Evolutionary conservation across 2,888 invertebrate species (phyloP), one percentile per base, ranked within the genome.

Genomic region (Heteromyza rotundicornis): DNA sequence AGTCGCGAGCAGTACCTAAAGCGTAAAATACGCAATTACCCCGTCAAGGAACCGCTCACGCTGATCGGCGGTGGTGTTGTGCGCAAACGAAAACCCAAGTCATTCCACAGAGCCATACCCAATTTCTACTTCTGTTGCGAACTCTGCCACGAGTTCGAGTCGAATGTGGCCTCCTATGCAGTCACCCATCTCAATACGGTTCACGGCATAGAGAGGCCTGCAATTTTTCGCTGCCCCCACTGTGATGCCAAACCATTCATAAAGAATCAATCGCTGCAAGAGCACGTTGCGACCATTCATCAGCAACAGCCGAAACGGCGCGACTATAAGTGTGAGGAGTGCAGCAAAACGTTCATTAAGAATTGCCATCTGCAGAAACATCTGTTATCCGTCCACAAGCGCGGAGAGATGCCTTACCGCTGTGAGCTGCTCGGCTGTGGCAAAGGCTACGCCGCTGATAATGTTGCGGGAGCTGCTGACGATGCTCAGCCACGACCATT

Each of bases 291-390:
- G 10, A 66, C 66, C 10, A 63, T 63, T 50, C 64, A 66, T 16
- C 51, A 64, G 23, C 63, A 64, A 22, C 64, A 64, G 8, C 64
- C 66, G 1, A 66, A 63, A 54, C 57, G 63, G 52, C 59, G 63
- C 12, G 59, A 64, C 36, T 64, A 53, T 49, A 47, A 23, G n/a
- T 66, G 66, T 24, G 47, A 23, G 10, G 63, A 64, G 49, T 66
- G 66, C 53, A 55, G 61, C 17, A 66, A 66, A 40, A 64, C 61
- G 2, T 66, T 63, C n/a, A 64, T 64, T 27, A 64, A 66, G 16
- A 66, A 66, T 53, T 64, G 52, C 8, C 64, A 64, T 23, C 44
- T 66, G 53, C 66, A 64, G 53, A 66, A 64, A 23, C 64, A 66
- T 59, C 51, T 66, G 24, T 23, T 64, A 0, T 64, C 63, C 1